Conservation (phyloP, 92 coral and sea anemone genomes). For the Actinernus sp. region DNA sequence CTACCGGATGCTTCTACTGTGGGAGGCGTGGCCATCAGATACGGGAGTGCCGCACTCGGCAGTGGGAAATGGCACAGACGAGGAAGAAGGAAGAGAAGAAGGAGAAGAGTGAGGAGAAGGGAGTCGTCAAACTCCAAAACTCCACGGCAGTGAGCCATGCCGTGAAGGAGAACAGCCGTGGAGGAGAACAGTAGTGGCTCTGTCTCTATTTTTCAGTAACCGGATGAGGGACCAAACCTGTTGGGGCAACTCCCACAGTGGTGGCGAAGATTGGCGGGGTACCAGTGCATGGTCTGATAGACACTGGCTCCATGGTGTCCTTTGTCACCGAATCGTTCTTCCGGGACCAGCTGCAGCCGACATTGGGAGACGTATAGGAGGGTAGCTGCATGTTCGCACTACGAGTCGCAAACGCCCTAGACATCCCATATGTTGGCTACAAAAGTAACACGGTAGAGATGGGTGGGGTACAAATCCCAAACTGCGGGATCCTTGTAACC, state of each 20-base stretch:
- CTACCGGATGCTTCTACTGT: too few relatives aligned
- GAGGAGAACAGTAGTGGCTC: too few relatives aligned
- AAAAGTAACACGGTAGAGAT: constrained; percentile 16
- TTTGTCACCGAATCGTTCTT: constrained; percentile 24
- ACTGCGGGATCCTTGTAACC: constrained; percentile 42
- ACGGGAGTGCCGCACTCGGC: background rate
- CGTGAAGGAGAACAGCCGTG: constrained; percentile 20
- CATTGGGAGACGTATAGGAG: constrained; percentile 6
- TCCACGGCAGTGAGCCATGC: constrained; percentile 43
- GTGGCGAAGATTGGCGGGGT: constrained; percentile 31
- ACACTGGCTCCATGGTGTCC: constrained; percentile 32
- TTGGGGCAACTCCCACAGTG: constrained; percentile 29
- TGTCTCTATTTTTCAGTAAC: background rate
- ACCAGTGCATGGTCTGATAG: constrained; percentile 18
- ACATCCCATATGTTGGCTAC: constrained; percentile 27
- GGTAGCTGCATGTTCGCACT: constrained; percentile 6
- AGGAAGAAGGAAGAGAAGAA: too few relatives aligned
- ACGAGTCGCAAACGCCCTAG: constrained; percentile 20
- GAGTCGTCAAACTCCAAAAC: constrained; percentile 40
- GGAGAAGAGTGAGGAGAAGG: too few relatives aligned
- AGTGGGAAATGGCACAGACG: too few relatives aligned
- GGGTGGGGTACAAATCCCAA: constrained; percentile 39
- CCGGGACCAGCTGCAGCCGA: constrained; percentile 20
- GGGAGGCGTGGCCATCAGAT: constrained; percentile 1
- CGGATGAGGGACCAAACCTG: too few relatives aligned